These are phyloP conservation scores for Schlechtendalia chinensis DNA, from an alignment of 1,140 invertebrate genomes.

Conservation along the genomic window DNA sequence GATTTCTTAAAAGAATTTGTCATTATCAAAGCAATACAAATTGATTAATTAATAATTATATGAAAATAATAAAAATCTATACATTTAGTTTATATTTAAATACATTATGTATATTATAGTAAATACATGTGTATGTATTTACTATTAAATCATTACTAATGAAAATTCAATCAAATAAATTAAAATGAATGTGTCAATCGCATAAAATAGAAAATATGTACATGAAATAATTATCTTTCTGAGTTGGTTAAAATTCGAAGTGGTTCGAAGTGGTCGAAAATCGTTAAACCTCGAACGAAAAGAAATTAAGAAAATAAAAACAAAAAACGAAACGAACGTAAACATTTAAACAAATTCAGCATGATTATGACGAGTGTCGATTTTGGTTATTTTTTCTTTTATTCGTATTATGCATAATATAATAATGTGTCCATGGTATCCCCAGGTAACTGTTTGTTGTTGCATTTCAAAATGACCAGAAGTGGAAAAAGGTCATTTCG, in stretches of 20 bases:
- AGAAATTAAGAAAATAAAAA: no score
- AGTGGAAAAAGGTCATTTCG: background rate
- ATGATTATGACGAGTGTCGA: no score
- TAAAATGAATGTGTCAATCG: background rate
- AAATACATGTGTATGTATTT: background rate
- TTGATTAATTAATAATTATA: no score
- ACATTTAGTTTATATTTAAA: no score
- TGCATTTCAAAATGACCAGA: background rate
- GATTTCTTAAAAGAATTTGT: no score
- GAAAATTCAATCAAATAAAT: background rate
- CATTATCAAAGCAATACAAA: no score
- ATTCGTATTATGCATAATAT: background rate
- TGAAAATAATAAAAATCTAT: no score
- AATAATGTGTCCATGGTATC: background rate
- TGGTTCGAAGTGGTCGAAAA: no score
- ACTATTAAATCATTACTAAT: background rate
- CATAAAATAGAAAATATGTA: background rate
- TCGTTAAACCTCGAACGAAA: no score
- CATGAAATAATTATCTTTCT: background rate
- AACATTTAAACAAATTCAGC: conserved; percentile 14
- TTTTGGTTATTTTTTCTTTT: conserved; percentile 14
- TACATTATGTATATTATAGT: no score
- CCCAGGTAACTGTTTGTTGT: conserved; percentile 25
- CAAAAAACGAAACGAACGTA: no score
- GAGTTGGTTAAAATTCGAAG: no score